A percentile compares a stretch with the other conserved stretches of the same genome.
phyloP scores from a whole-genome alignment of 2,888 invertebrate species.

The Eristalis tenax region DNA sequence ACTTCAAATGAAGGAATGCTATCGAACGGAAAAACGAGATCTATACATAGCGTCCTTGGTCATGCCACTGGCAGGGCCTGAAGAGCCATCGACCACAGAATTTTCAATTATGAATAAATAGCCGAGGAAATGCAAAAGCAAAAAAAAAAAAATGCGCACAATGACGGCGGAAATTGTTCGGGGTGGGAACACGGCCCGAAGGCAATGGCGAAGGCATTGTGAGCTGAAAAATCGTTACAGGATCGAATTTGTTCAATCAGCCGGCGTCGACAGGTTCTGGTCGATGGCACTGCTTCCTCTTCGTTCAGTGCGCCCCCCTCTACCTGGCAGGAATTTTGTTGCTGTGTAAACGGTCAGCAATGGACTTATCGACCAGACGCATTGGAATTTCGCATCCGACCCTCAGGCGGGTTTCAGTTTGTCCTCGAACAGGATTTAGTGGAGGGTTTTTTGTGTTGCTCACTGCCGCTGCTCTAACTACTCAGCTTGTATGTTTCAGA shows the following conservation, averaged over 20 bases:
- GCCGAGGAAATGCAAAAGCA: background rate
- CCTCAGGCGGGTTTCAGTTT: background rate
- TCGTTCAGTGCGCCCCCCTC: background rate
- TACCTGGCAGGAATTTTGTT: background rate
- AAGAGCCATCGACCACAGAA: constrained; percentile 22
- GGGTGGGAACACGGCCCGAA: background rate
- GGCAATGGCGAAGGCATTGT: background rate
- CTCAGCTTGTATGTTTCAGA: background rate
- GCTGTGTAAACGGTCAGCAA: background rate
- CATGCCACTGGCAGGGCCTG: background rate
- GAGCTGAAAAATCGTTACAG: constrained; percentile 13
- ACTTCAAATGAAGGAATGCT: constrained; percentile 1
- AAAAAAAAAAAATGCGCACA: background rate
- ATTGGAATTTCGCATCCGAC: background rate
- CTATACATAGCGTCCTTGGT: background rate
- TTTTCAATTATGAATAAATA: constrained; percentile 32
- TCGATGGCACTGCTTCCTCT: background rate
- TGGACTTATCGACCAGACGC: background rate
- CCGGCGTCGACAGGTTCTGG: constrained; percentile 10
- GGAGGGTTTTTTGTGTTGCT: background rate
- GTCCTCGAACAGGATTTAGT: background rate
- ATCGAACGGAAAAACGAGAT: background rate
- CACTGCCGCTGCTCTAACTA: no score
- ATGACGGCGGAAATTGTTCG: background rate
- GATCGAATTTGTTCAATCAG: constrained; percentile 27